These are phyloP conservation scores for Neodon shergylaensis DNA, from an alignment of 2,113 vertebrate genomes.

Conservation along the genomic window DNA sequence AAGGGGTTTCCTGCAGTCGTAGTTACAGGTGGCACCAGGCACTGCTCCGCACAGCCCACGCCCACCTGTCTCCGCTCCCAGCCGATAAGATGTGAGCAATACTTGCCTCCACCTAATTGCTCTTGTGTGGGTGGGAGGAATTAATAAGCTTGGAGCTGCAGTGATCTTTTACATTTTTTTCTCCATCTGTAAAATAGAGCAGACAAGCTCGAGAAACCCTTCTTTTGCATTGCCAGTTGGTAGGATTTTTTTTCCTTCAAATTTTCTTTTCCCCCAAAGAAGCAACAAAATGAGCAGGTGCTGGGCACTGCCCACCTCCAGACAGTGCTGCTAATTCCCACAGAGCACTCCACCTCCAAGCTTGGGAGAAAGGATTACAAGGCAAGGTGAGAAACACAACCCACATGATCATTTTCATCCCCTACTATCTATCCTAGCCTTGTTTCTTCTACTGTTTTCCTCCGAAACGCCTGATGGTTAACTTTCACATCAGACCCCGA, in stretches of 20 bases:
- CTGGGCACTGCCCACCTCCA: conserved; percentile 55
- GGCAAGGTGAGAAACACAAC: conserved; percentile 18
- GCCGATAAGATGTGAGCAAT: conserved; percentile 32
- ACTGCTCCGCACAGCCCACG: not conserved
- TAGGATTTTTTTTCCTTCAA: not conserved
- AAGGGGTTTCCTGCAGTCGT: conserved; percentile 43
- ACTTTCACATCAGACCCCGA: not conserved
- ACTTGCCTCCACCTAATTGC: conserved; percentile 58
- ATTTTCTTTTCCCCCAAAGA: conserved; percentile 57
- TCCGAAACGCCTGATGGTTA: not conserved
- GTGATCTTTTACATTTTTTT: conserved; percentile 58
- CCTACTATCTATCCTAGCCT: not conserved
- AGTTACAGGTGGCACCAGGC: conserved; percentile 35
- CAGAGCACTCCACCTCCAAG: not conserved
- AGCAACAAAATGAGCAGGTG: conserved; percentile 74
- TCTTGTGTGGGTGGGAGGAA: conserved; percentile 66
- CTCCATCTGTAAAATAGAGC: conserved; percentile 64
- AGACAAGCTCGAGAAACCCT: conserved; percentile 63
- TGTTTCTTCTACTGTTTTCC: not conserved
- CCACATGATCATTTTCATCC: not conserved
- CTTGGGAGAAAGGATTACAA: not conserved
- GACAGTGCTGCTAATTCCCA: conserved; percentile 11
- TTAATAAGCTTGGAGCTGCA: conserved; percentile 62
- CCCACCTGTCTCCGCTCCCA: conserved; percentile 15
- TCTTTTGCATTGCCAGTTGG: conserved; percentile 58